Percentiles rank a stretch among this genome's conserved stretches.
Evolutionary conservation across 2,888 invertebrate species (phyloP).

Genomic region (Drosophila histrio): DNA sequence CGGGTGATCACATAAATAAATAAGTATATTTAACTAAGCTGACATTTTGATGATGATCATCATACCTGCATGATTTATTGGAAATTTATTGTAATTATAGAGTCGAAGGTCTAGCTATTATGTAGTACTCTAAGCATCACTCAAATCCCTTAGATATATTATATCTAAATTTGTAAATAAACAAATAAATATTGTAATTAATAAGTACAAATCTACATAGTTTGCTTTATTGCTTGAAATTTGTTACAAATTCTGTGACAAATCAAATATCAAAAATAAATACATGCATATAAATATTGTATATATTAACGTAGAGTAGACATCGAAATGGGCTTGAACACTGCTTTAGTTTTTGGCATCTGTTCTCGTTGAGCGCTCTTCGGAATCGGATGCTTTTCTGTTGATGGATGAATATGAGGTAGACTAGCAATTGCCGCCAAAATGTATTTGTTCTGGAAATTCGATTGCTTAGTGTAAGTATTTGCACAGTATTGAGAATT

Average conservation of each 20-base stretch:
- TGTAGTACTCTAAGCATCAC: no score
- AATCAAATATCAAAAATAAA: constrained; percentile 51
- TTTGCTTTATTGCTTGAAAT: constrained; percentile 46
- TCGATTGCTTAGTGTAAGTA: constrained; percentile 51
- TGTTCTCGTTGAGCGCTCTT: constrained; percentile 37
- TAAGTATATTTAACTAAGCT: background rate
- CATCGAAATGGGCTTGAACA: constrained; percentile 58
- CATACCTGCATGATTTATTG: constrained; percentile 30
- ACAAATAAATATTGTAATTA: constrained; percentile 42
- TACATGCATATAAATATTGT: constrained; percentile 46
- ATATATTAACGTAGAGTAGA: constrained; percentile 21
- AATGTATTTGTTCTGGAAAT: constrained; percentile 56
- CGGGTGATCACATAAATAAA: constrained; percentile 37
- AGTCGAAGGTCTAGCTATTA: no score
- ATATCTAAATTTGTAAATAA: no score
- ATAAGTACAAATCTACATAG: constrained; percentile 35
- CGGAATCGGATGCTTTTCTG: constrained; percentile 5
- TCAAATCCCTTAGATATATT: no score
- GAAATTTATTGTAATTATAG: constrained; percentile 45
- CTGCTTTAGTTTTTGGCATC: constrained; percentile 54
- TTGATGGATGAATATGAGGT: constrained; percentile 61
- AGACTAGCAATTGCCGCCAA: constrained; percentile 65
- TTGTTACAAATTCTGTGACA: constrained; percentile 45
- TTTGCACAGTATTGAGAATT: constrained; percentile 66
- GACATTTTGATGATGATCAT: background rate